Conservation (phyloP, 2,113 vertebrate species). For the Paramisgurnus dabryanus region DNA sequence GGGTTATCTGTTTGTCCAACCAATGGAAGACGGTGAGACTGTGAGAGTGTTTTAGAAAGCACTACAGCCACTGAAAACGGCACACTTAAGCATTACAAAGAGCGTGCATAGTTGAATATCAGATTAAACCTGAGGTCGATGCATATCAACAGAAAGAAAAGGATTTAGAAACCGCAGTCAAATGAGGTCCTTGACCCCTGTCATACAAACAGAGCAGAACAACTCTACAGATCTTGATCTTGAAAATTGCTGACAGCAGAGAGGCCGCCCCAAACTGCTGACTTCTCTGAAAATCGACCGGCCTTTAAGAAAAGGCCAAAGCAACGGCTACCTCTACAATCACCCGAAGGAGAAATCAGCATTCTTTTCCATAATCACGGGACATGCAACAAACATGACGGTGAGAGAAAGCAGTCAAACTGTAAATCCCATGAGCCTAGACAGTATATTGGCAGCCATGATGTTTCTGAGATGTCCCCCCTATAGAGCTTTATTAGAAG, state of each 20-base stretch:
- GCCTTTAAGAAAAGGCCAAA: conserved; percentile 57
- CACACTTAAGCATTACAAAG: too few relatives aligned
- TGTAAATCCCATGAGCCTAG: neutral
- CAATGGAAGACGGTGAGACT: too few relatives aligned
- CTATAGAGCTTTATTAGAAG: conserved; percentile 26
- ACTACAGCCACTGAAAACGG: too few relatives aligned
- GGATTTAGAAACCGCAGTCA: neutral
- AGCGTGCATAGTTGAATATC: neutral
- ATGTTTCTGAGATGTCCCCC: conserved; percentile 21
- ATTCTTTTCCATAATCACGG: conserved; percentile 9
- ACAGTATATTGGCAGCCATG: conserved; percentile 6
- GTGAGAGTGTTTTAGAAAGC: too few relatives aligned
- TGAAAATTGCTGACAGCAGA: conserved; percentile 65
- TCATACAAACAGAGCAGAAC: conserved; percentile 54
- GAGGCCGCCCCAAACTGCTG: conserved; percentile 52
- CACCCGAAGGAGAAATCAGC: conserved; percentile 44
- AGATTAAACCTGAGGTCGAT: neutral
- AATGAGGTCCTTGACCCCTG: conserved; percentile 38
- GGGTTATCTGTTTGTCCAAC: too few relatives aligned
- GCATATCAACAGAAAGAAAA: neutral
- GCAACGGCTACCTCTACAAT: conserved; percentile 35
- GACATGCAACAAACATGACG: neutral
- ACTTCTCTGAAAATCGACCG: conserved; percentile 60
- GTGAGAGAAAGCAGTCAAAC: neutral
- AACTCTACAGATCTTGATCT: conserved; percentile 62